Base-by-base conservation (phyloP, 2,888 invertebrate genomes). In the Drosophila parthenogenetica region DNA sequence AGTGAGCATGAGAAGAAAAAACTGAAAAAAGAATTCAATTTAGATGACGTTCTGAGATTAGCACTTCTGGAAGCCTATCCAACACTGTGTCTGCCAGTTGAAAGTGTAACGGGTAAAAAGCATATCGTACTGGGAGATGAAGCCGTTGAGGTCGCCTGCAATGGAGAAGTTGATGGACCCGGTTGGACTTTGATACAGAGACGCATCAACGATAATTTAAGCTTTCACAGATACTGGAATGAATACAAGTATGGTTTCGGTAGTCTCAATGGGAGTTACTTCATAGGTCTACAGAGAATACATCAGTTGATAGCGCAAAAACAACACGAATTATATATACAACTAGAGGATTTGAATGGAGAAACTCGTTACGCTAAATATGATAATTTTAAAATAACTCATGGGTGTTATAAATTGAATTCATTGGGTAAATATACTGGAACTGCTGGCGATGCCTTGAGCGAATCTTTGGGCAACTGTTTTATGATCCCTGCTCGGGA, bases 131-230 rank as follows among this genome's bases (percentile, higher is more conserved):
- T 16, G 7, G 0, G 0, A 0, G n/a, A 5, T 0, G 3, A 1
- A 5, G 1, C 94, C 0, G 94, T 95, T 89, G 94, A 94, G 89
- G 95, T 94, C 0, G 8, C 13, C 5, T 86, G 85, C 40, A 93
- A 92, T 37, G 93, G 93, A 0, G 45, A 92, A 29, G 93, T 32
- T 5, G 93, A 93, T 0, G 94, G 94, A 0, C 95, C 95, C 0
- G 95, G 95, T 7, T 95, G 95, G 95, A 94, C 94, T 62, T 94
- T 94, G 92, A 94, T 54, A 92, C 95, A 95, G 72, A 93, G 95
- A 17, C 93, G 53, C 3, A 17, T 93, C 67, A 94, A 95, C 69
- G 95, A 95, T 0, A 92, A 93, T 0, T 94, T 94, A 83, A 94
- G 94, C 75, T 95, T 95, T 85, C 93, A 93, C 76, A 93, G 94